phyloP scores from a whole-genome alignment of 1,140 invertebrate species.

The Bombus breviceps region DNA sequence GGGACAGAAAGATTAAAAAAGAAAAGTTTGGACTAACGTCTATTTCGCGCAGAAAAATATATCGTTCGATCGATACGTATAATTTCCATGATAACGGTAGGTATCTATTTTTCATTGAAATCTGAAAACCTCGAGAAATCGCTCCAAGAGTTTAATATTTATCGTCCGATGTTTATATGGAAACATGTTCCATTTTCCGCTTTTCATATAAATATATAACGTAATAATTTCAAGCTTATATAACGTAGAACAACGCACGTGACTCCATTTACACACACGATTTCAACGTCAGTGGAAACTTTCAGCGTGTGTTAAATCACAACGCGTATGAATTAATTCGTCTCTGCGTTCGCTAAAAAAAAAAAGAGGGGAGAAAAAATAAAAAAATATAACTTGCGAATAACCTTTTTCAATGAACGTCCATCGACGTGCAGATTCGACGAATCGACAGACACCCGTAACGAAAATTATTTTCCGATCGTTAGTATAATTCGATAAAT shows the following conservation, averaged over 20 bases:
- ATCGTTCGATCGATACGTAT: neutral
- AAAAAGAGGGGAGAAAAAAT: neutral
- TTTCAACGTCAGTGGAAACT: constrained; percentile 13
- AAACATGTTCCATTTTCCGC: neutral
- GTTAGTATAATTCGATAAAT: neutral
- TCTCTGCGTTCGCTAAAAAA: neutral
- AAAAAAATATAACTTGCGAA: neutral
- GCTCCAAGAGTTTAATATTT: neutral
- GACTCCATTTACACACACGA: constrained; percentile 25
- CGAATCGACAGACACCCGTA: neutral
- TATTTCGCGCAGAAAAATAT: neutral
- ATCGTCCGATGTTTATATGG: neutral
- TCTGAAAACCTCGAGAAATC: too few relatives aligned
- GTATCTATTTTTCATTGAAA: neutral
- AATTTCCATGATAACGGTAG: neutral
- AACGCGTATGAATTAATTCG: constrained; percentile 25
- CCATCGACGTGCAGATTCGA: neutral
- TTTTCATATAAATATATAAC: neutral
- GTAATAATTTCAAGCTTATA: constrained; percentile 31
- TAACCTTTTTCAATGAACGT: neutral
- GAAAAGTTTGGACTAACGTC: neutral
- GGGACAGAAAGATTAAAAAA: neutral
- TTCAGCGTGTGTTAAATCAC: constrained; percentile 6
- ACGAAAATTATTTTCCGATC: neutral
- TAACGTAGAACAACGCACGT: constrained; percentile 34